These are phyloP conservation scores for Mustela nigripes DNA, from an alignment of 2,113 vertebrate species.

Conservation along the genomic window DNA sequence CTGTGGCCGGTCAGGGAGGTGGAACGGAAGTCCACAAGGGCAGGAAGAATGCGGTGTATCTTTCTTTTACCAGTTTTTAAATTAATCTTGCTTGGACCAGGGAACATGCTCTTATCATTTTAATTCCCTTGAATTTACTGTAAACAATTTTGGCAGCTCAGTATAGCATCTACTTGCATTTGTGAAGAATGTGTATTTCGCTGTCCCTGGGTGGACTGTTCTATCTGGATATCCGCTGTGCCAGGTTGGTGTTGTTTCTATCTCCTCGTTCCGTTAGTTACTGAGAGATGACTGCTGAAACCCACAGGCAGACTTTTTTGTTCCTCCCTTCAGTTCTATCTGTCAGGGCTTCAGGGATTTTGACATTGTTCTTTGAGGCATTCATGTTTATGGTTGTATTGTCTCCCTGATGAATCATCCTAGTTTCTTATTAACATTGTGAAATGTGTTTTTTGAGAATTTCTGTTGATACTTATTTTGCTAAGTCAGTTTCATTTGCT, in stretches of 20 bases:
- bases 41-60: background rate
- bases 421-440: background rate
- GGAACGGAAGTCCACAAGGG: no score
- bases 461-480: background rate
- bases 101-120: background rate
- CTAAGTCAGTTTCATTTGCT: background rate
- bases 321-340: background rate
- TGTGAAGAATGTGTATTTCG: background rate
- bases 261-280: background rate
- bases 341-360: background rate
- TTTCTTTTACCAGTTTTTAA: background rate
- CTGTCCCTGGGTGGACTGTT: no score
- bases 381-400: background rate
- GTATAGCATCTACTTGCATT: background rate
- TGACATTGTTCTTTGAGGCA: background rate
- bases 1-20: rapidly evolving
- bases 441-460: background rate
- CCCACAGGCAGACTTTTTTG: no score
- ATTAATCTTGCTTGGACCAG: background rate
- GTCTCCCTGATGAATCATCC: background rate
- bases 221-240: background rate
- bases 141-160: background rate
- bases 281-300: background rate
- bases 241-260: background rate
- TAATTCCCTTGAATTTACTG: background rate